Conservation (phyloP, 2,797 vertebrate genomes). For the Falco peregrinus region DNA sequence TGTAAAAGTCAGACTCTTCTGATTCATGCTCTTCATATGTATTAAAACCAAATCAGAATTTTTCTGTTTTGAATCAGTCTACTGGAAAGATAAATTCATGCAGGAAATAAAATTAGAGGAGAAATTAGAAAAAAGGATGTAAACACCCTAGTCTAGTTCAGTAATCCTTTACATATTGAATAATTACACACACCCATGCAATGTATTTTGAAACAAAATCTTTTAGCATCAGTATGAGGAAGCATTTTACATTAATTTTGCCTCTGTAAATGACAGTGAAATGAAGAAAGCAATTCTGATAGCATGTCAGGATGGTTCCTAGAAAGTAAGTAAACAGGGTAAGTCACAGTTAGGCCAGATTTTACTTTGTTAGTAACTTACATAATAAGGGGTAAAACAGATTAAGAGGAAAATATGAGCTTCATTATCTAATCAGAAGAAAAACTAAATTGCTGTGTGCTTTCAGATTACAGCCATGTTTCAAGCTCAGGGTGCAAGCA, state of each 20-base stretch:
- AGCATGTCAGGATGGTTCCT: not conserved
- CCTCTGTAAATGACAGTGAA: not conserved
- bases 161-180: not conserved
- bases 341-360: not conserved
- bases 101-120: not conserved
- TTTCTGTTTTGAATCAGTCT: not conserved
- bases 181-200: not conserved
- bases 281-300: not conserved
- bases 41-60: not conserved
- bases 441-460: not conserved
- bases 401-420: not conserved
- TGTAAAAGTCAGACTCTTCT: not conserved
- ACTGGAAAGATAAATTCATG: not conserved
- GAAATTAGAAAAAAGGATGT: not conserved
- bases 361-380: not conserved
- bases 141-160: not conserved
- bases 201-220: not conserved
- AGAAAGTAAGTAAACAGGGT: not conserved
- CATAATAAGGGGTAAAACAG: not conserved
- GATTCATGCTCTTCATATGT: not conserved
- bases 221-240: not conserved
- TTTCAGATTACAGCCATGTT: not conserved
- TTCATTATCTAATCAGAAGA: not conserved
- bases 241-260: not conserved
- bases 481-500: not conserved